These are phyloP conservation scores for Pentalonia nigronervosa DNA, from an alignment of 1,140 invertebrate species.

Conservation along the genomic window DNA sequence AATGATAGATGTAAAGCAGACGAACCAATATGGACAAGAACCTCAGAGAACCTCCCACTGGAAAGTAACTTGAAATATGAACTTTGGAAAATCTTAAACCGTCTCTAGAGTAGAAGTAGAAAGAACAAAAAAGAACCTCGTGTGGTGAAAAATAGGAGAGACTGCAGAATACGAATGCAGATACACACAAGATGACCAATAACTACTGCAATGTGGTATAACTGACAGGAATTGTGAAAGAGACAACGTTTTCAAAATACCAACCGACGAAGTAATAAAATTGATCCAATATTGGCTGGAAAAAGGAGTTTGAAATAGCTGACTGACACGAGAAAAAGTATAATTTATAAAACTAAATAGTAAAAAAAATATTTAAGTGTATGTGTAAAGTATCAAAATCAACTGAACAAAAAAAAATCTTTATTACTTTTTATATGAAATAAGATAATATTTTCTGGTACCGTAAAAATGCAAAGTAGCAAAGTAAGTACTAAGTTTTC, in stretches of 20 bases:
- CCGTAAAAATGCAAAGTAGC: neutral
- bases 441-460: neutral
- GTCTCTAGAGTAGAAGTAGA: slow-evolving; percentile 20
- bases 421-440: neutral
- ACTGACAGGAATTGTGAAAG: slow-evolving; percentile 11
- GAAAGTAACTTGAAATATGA: neutral
- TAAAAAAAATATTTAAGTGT: neutral
- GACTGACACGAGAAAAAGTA: neutral
- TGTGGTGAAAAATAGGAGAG: neutral
- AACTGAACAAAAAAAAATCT: neutral
- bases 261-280: slow-evolving; percentile 39
- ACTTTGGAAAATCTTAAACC: neutral
- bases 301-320: neutral
- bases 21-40: neutral
- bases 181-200: neutral
- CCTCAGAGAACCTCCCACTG: neutral
- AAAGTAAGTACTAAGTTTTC: neutral
- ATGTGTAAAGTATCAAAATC: neutral
- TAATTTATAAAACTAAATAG: neutral
- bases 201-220: neutral
- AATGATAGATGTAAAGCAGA: slow-evolving; percentile 19
- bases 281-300: neutral
- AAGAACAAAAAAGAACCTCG: slow-evolving; percentile 19
- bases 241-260: neutral
- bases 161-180: neutral